Percentiles rank a stretch among this genome's conserved stretches.
Evolutionary conservation across 1,140 invertebrate genomes (phyloP).

Genomic region (Dendrolimus punctatus): DNA sequence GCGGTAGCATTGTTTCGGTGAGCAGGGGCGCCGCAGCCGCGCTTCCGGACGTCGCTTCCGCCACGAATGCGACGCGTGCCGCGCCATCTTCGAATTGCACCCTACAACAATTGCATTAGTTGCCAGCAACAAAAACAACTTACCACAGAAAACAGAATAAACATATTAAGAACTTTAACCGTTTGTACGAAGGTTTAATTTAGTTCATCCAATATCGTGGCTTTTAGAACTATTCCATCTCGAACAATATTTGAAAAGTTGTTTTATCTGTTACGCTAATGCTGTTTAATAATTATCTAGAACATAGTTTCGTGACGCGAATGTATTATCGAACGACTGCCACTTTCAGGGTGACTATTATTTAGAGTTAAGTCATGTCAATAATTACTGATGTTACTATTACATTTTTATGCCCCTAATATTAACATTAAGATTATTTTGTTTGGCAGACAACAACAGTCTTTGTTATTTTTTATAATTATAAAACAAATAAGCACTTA

Average conservation of each 20-base stretch:
- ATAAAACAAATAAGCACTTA: no score
- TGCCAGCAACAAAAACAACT: conserved; percentile 37
- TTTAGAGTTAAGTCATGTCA: conserved; percentile 44
- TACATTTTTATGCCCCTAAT: no score
- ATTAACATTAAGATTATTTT: no score
- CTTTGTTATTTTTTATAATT: no score
- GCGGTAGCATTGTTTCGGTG: conserved; percentile 59
- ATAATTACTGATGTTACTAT: conserved; percentile 2
- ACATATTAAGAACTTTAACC: conserved; percentile 14
- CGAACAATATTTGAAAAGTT: conserved; percentile 28
- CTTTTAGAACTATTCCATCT: conserved; percentile 16
- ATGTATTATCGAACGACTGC: conserved; percentile 27
- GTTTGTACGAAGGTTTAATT: conserved; percentile 12
- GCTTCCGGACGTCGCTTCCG: conserved; percentile 59
- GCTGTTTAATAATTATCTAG: conserved; percentile 63
- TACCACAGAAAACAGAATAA: conserved; percentile 15
- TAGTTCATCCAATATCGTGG: conserved; percentile 3
- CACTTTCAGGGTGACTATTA: conserved; percentile 34
- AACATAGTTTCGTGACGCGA: conserved; percentile 36
- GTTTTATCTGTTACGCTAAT: conserved; percentile 58
- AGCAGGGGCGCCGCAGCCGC: conserved; percentile 45
- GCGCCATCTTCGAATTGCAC: conserved; percentile 61
- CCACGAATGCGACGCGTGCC: conserved; percentile 61
- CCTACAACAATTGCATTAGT: conserved; percentile 50
- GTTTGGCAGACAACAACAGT: no score